These are phyloP conservation scores for Ichneumon xanthorius DNA, from an alignment of 2,888 invertebrate species.

Conservation along the genomic window DNA sequence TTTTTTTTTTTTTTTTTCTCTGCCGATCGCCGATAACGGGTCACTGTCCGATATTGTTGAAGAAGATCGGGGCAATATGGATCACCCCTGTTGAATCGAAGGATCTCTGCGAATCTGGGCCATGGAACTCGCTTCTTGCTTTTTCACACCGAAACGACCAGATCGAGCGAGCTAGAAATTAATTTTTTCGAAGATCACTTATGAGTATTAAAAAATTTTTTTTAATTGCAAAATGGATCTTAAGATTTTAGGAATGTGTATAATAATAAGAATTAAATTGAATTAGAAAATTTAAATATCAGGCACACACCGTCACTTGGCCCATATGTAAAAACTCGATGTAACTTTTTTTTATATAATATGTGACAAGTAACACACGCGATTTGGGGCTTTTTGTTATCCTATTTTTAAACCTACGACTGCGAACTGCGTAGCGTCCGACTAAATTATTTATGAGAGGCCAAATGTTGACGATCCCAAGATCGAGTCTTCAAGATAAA, in stretches of 20 bases:
- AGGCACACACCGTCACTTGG: no score
- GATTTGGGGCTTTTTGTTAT: no score
- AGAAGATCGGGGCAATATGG: background rate
- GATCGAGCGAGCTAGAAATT: background rate
- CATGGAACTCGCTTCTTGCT: background rate
- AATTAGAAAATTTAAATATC: no score
- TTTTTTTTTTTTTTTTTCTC: slow-evolving; percentile 7
- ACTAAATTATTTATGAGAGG: background rate
- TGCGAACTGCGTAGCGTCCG: background rate
- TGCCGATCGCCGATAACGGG: slow-evolving; percentile 28
- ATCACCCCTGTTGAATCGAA: background rate
- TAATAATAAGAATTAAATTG: no score
- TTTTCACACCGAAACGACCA: background rate
- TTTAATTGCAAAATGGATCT: no score
- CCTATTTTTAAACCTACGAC: background rate
- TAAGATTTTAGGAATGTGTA: no score
- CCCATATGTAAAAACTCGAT: no score
- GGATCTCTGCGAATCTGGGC: background rate
- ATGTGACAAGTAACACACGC: no score
- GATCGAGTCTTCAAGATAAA: no score
- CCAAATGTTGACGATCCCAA: background rate
- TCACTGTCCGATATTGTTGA: slow-evolving; percentile 32
- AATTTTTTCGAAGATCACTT: background rate
- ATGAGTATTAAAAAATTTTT: background rate
- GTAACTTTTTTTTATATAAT: no score